A percentile compares a stretch with the other conserved stretches of the same genome.
phyloP scores from a whole-genome alignment of 2,888 invertebrate genomes.

The Yponomeuta evonymella region DNA sequence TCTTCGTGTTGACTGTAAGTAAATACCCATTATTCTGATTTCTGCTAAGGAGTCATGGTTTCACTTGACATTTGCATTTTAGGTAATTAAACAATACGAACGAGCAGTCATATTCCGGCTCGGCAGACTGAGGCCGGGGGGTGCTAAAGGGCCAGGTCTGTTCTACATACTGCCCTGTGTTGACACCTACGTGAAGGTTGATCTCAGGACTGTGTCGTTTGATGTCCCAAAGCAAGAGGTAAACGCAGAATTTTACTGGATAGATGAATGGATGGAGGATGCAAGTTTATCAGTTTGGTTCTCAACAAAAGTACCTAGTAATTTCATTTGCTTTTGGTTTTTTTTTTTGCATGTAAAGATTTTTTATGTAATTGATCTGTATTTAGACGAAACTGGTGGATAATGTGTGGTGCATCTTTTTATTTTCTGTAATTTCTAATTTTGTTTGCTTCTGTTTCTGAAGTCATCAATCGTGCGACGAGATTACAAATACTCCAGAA shows the following conservation, averaged over 20 bases:
- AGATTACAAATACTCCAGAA: too few species aligned
- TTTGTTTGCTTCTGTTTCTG: too few species aligned
- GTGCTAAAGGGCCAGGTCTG: conserved; percentile 90
- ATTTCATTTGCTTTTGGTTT: too few species aligned
- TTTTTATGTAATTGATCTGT: too few species aligned
- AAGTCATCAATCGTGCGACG: too few species aligned
- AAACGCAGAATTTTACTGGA: conserved; percentile 32
- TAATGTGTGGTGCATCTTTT: too few species aligned
- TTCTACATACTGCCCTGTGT: conserved; percentile 97
- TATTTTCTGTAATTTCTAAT: too few species aligned
- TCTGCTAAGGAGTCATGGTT: neutral
- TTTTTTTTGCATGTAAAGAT: too few species aligned
- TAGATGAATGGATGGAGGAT: neutral
- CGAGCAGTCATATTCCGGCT: conserved; percentile 92
- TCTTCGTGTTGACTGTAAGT: neutral
- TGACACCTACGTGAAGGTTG: conserved; percentile 94
- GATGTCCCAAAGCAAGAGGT: conserved; percentile 98
- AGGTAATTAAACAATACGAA: conserved; percentile 92
- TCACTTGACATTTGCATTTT: conserved; percentile 21
- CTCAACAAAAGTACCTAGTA: too few species aligned
- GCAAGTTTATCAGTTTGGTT: neutral
- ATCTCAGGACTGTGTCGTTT: conserved; percentile 94
- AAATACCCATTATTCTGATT: too few species aligned
- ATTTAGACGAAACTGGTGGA: too few species aligned
- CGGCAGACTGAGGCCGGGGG: conserved; percentile 85